A percentile compares a stretch with the other conserved stretches of the same genome.
Conservation (phyloP, 92 coral and sea anemone genomes). For the Palythoa grandis region DNA sequence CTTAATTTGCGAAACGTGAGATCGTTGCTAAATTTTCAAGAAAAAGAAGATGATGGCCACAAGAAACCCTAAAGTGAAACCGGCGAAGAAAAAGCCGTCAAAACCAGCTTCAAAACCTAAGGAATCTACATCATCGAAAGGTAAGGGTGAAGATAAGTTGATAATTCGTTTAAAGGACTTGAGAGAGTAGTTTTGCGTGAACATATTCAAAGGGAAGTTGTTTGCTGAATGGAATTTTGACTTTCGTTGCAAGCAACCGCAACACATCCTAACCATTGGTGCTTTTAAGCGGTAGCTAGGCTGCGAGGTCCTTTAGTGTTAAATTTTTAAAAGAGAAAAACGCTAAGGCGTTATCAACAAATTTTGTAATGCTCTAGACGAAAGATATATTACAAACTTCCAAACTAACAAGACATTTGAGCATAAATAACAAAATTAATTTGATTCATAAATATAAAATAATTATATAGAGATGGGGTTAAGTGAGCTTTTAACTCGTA, state of each 20-base stretch:
- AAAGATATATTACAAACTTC: neutral
- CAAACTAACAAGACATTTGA: neutral
- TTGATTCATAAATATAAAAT: too few species aligned
- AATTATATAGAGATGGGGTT: too few species aligned
- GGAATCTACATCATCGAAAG: constrained; percentile 39
- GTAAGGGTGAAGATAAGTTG: neutral
- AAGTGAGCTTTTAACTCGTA: too few species aligned
- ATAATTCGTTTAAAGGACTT: neutral
- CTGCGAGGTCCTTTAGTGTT: neutral
- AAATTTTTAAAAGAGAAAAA: neutral
- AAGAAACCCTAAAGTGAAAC: constrained; percentile 34
- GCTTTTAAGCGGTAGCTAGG: neutral
- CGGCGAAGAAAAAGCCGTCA: constrained; percentile 37
- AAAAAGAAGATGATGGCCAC: constrained; percentile 31
- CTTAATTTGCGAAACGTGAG: constrained; percentile 13
- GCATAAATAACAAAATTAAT: too few species aligned
- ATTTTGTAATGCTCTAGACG: neutral
- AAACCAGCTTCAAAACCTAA: constrained; percentile 10
- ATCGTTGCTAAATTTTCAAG: neutral
- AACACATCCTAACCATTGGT: too few species aligned
- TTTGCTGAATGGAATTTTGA: neutral
- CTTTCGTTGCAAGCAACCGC: neutral
- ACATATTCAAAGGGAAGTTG: neutral
- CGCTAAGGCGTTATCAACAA: neutral
- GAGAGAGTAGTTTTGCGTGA: neutral